Conservation (phyloP, 53 echinoderm and acorn worm species). For the Holothuria scabra region DNA sequence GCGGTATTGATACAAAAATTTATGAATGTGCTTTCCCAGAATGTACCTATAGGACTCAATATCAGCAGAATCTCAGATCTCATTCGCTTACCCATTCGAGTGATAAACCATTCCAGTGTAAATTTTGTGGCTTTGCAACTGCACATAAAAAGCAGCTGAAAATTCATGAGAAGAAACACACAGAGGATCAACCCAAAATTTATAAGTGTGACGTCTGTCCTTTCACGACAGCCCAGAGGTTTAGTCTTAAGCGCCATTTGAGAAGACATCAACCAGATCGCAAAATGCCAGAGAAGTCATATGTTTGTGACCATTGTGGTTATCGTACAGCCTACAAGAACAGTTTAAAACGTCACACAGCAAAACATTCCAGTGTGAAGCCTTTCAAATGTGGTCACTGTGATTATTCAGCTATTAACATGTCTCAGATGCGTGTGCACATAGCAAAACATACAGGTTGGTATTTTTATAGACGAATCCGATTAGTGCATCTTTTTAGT, state of each 20-base stretch:
- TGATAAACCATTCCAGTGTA: constrained; percentile 69
- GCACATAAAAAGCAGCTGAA: constrained; percentile 57
- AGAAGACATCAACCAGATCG: constrained; percentile 70
- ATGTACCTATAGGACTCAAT: constrained; percentile 84
- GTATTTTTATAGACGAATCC: neutral
- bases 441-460: constrained; percentile 98
- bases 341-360: constrained; percentile 87
- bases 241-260: constrained; percentile 79
- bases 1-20: constrained; percentile 55
- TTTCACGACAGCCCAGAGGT: constrained; percentile 70
- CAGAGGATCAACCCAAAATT: neutral
- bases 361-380: constrained; percentile 85
- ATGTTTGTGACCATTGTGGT: constrained; percentile 67
- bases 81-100: constrained; percentile 67
- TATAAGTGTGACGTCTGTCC: constrained; percentile 70
- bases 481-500: too few relatives aligned
- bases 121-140: constrained; percentile 63
- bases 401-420: constrained; percentile 94
- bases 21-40: neutral
- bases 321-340: constrained; percentile 91
- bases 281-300: constrained; percentile 74
- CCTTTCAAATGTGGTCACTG: constrained; percentile 98
- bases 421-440: constrained; percentile 98
- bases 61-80: constrained; percentile 73
- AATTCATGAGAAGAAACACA: constrained; percentile 66